These are phyloP conservation scores for Brachypterus glaber DNA, from an alignment of 2,888 invertebrate genomes.

Conservation along the genomic window DNA sequence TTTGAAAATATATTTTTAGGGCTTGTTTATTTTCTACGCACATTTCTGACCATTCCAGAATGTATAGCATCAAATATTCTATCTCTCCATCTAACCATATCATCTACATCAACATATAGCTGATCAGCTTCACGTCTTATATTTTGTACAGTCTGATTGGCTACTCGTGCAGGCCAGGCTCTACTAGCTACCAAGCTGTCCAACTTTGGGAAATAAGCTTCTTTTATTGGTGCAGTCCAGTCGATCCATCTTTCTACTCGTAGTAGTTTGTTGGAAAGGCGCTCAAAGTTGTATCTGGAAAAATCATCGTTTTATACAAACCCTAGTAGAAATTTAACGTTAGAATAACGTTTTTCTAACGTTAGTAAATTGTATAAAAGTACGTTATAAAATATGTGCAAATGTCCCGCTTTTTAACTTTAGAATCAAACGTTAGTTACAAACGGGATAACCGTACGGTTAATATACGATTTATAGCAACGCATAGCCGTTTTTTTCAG, in stretches of 20 bases:
- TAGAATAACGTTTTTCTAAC: no score
- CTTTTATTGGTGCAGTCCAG: slow-evolving; percentile 57
- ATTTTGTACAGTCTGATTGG: slow-evolving; percentile 46
- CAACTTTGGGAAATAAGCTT: slow-evolving; percentile 76
- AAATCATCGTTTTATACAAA: no score
- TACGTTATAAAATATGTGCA: no score
- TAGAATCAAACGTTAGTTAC: no score
- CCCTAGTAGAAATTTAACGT: no score
- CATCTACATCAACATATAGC: slow-evolving; percentile 54
- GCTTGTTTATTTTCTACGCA: no score
- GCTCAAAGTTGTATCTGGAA: slow-evolving; percentile 70
- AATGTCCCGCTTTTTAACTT: no score
- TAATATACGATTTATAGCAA: no score
- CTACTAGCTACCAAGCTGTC: slow-evolving; percentile 66
- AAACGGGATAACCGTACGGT: no score
- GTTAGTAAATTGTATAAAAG: no score
- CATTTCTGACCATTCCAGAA: slow-evolving; percentile 48
- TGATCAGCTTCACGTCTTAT: slow-evolving; percentile 57
- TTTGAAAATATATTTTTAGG: no score
- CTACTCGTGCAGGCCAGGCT: slow-evolving; percentile 62
- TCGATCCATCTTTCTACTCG: slow-evolving; percentile 55
- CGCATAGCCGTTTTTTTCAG: slow-evolving; percentile 9
- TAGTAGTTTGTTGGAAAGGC: slow-evolving; percentile 58
- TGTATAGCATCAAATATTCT: slow-evolving; percentile 62
- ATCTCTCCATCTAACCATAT: slow-evolving; percentile 65